Conservation (phyloP, 2,888 invertebrate genomes). For the Andricus curvator region DNA sequence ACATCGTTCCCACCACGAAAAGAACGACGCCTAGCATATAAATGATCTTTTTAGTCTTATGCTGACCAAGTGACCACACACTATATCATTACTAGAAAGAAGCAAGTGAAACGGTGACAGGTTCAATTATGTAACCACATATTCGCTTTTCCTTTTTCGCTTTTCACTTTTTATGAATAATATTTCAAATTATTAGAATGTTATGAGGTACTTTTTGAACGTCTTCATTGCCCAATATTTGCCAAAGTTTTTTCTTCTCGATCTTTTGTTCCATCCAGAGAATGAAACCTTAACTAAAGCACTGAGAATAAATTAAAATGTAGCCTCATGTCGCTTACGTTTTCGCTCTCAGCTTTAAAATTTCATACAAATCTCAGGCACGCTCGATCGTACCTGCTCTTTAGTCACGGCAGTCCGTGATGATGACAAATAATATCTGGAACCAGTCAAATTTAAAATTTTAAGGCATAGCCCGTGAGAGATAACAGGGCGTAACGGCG, state of each 20-base stretch:
- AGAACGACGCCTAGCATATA: neutral
- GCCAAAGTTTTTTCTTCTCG: no score
- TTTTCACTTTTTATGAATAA: no score
- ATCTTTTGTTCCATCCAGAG: no score
- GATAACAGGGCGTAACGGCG: slow-evolving; percentile 69
- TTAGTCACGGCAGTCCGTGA: slow-evolving; percentile 68
- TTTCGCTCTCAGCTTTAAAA: slow-evolving; percentile 53
- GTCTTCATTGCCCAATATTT: no score
- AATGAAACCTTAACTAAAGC: no score
- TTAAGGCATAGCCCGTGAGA: slow-evolving; percentile 50
- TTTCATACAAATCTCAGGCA: slow-evolving; percentile 45
- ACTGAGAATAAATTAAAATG: no score
- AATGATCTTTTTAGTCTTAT: slow-evolving; percentile 16
- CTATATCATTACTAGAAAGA: neutral
- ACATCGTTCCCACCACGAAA: neutral
- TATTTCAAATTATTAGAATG: no score
- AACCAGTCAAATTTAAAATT: slow-evolving; percentile 68
- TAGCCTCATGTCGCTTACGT: slow-evolving; percentile 38
- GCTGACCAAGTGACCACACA: neutral
- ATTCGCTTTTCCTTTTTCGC: no score
- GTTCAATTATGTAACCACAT: neutral
- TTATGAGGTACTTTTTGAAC: no score
- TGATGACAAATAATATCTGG: slow-evolving; percentile 74
- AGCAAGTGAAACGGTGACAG: neutral
- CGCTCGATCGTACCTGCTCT: slow-evolving; percentile 55